Percentiles rank a stretch among this genome's conserved stretches.
Evolutionary conservation across 2,113 vertebrate species (phyloP).

Genomic region (Rhynchomys soricoides): DNA sequence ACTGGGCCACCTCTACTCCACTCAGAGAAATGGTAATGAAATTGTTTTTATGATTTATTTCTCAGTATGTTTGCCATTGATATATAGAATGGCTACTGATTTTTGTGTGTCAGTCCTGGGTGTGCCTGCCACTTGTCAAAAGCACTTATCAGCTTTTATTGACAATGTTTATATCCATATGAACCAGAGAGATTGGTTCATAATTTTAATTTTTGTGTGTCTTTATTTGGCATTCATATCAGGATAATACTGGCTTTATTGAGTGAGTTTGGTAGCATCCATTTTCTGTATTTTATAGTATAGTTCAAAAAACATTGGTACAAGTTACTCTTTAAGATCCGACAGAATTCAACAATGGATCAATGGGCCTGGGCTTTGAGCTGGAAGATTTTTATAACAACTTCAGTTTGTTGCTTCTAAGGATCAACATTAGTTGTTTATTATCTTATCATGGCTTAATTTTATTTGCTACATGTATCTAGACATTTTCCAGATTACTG

Average conservation of each 20-base stretch:
- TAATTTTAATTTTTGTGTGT: not conserved
- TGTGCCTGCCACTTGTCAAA: not conserved
- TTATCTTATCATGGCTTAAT: not conserved
- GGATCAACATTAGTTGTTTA: not conserved
- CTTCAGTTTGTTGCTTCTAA: not conserved
- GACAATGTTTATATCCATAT: no score
- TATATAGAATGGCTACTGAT: not conserved
- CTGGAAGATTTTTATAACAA: not conserved
- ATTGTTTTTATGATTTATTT: not conserved
- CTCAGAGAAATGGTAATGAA: not conserved
- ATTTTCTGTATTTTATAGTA: not conserved
- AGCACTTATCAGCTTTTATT: not conserved
- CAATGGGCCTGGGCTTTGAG: not conserved
- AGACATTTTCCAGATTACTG: not conserved
- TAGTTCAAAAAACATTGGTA: not conserved
- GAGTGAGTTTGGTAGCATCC: not conserved
- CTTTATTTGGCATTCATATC: not conserved
- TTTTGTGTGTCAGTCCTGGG: not conserved
- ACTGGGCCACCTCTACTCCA: not conserved
- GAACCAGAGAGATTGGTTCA: no score
- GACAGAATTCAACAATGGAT: not conserved
- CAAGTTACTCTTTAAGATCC: not conserved
- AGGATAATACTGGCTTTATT: not conserved
- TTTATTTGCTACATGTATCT: not conserved
- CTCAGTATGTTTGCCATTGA: not conserved